These are phyloP conservation scores for Cyprinella venusta DNA, from an alignment of 2,797 vertebrate species.

Conservation along the genomic window DNA sequence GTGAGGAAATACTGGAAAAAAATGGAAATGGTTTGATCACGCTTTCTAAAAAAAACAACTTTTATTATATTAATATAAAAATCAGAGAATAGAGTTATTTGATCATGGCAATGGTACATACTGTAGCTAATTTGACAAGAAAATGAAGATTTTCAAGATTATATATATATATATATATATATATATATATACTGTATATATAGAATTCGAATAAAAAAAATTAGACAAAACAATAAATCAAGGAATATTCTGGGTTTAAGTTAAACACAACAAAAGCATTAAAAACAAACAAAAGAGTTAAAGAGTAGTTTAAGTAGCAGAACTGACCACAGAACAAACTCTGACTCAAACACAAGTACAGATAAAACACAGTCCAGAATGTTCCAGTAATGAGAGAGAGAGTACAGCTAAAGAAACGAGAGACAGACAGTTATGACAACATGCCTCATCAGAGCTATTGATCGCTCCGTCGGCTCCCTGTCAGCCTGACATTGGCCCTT, in stretches of 20 bases:
- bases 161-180: not conserved
- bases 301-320: not conserved
- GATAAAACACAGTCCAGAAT: too few species aligned
- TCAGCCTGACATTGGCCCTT: conserved; percentile 15
- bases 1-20: not conserved
- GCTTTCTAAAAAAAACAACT: too few species aligned
- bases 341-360: not conserved
- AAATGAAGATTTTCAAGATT: too few species aligned
- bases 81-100: not conserved
- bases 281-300: not conserved
- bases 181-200: not conserved
- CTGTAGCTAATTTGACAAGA: not conserved
- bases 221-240: not conserved
- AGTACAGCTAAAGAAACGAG: not conserved
- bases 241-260: not conserved
- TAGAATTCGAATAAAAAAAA: not conserved
- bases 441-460: conserved; percentile 27
- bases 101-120: not conserved
- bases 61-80: too few species aligned
- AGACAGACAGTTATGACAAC: conserved; percentile 6
- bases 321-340: not conserved
- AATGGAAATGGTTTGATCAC: not conserved
- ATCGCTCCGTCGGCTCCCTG: conserved; percentile 10
- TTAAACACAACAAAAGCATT: not conserved
- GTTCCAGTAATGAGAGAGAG: not conserved